Evolutionary conservation across 2,113 vertebrate genomes (phyloP), one percentile per base, ranked within the genome.

Genomic region (Noctilio leporinus): DNA sequence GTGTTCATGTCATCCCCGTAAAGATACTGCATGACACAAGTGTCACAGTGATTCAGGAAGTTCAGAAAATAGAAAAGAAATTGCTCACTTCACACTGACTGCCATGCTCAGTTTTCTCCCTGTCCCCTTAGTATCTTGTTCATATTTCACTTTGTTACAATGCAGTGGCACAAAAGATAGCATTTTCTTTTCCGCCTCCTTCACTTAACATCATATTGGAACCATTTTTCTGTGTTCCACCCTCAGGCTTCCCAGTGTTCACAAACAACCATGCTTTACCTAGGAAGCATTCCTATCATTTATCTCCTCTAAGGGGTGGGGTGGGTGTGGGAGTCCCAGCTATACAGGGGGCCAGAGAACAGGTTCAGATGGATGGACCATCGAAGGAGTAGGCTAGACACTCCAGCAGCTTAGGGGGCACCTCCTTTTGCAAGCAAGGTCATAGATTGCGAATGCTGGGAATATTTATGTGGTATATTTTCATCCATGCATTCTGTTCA

Each of bases 91-190:
- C 5, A 17, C 7, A 5, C 38, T 15, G 76, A 0, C 20, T 0
- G 16, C 55, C 22, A 0, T 4, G 30, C 80, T 11, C 6, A 2
- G 43, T 20, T 45, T 40, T 72, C 19, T 57, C 43, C 12, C 30
- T 77, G 67, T 38, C 75, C 53, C 53, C 11, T 15, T 24, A 19
- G 35, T 2, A 6, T 53, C 59, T 64, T 30, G 47, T 0, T 22
- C 3, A 0, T 51, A 14, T 85, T 47, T n/a, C 86, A 19, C 1
- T 0, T 16, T 2, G 14, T 57, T 0, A 2, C 12, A 16, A 4
- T 16, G 24, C 49, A 10, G 9, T 51, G 62, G 33, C 67, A 6
- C 14, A 30, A 62, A 59, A 24, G 77, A 15, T 12, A 20, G 15
- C 22, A 0, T 49, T 53, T 78, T 81, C 17, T 65, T 85, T 62